These are phyloP conservation scores for Lepeophtheirus nordmannii DNA, from an alignment of 2,888 invertebrate genomes.

Conservation along the genomic window DNA sequence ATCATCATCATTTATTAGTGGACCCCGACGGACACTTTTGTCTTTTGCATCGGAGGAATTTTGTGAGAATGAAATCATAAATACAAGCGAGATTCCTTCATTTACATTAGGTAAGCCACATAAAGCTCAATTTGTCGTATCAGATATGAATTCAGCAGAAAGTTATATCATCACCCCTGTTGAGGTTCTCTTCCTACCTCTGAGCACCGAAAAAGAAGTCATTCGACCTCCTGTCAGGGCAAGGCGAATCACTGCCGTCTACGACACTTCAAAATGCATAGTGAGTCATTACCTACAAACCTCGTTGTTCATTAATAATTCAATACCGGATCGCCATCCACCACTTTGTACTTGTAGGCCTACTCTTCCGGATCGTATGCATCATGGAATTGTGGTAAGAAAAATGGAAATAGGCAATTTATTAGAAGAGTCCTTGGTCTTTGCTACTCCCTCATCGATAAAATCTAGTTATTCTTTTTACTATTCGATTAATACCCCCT, in stretches of 20 bases:
- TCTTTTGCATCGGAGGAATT: not conserved
- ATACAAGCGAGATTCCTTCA: not conserved
- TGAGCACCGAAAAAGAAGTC: not conserved
- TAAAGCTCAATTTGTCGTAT: not conserved
- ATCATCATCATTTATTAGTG: not conserved
- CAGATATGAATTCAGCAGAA: not conserved
- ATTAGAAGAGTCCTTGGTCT: not conserved
- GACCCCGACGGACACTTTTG: not conserved
- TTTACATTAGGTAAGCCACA: not conserved
- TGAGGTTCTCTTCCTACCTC: not conserved
- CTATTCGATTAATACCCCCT: not conserved
- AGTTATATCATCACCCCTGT: not conserved
- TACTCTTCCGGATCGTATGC: not conserved
- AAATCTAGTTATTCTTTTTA: not conserved
- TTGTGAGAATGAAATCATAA: not conserved
- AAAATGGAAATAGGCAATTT: not conserved
- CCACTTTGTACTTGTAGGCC: slow-evolving; percentile 7
- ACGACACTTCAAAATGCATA: not conserved
- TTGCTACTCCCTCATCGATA: not conserved
- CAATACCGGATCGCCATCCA: not conserved
- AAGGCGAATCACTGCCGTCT: not conserved
- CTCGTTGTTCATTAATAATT: slow-evolving; percentile 1
- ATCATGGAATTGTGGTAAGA: slow-evolving; percentile 1
- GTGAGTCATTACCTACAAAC: not conserved
- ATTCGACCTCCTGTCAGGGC: not conserved